Conservation (phyloP, 2,113 vertebrate genomes). For the Nerophis lumbriciformis region DNA sequence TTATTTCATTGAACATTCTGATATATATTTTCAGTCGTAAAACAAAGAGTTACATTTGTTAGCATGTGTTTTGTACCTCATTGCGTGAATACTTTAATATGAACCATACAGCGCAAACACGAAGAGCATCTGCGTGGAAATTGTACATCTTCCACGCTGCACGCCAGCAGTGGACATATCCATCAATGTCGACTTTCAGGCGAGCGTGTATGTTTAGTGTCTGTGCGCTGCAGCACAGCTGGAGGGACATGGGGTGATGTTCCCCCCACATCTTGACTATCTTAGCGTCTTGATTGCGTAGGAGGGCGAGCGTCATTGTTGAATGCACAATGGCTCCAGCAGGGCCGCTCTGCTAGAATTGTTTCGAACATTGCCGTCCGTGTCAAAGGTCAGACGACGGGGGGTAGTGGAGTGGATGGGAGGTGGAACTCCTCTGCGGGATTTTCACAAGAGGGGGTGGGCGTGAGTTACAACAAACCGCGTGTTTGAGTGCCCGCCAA, state of each 20-base stretch:
- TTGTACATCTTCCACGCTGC: background rate
- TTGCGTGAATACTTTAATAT: background rate
- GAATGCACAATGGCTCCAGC: background rate
- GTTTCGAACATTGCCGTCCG: constrained; percentile 5
- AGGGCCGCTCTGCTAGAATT: no score
- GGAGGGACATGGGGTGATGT: constrained; percentile 14
- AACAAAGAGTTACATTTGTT: background rate
- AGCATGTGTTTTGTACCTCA: background rate
- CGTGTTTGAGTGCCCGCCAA: constrained; percentile 49
- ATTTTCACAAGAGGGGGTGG: constrained; percentile 34
- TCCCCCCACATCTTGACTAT: constrained; percentile 16
- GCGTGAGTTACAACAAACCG: constrained; percentile 51
- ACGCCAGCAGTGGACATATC: no score
- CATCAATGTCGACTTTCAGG: background rate
- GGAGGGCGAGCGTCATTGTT: background rate
- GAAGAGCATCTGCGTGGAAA: background rate
- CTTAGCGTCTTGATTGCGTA: background rate
- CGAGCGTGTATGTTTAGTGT: background rate
- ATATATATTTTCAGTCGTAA: no score
- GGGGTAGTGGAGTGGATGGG: background rate
- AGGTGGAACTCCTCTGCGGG: constrained; percentile 27
- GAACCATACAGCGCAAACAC: no score
- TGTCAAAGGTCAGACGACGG: constrained; percentile 17
- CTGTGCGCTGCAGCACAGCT: constrained; percentile 4
- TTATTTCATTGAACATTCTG: no score